Evolutionary conservation across 2,888 invertebrate species (phyloP).

Genomic region (Sarcophaga carnaria): DNA sequence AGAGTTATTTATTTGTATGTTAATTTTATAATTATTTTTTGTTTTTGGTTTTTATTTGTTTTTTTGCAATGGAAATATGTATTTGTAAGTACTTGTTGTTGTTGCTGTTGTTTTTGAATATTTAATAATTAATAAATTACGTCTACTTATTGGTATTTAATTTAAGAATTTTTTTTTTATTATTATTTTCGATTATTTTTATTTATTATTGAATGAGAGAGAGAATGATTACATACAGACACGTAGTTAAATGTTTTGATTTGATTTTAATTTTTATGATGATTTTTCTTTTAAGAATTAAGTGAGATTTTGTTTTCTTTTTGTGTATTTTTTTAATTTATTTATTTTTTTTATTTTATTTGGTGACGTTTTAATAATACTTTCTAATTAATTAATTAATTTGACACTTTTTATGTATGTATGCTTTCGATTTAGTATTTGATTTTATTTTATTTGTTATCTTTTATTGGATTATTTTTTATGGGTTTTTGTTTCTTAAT

Average conservation of each 20-base stretch:
- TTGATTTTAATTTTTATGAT: slow-evolving; percentile 59
- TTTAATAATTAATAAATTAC: too few relatives aligned
- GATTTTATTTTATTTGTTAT: neutral
- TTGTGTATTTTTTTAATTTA: neutral
- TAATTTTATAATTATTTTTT: neutral
- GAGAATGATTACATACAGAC: slow-evolving; percentile 41
- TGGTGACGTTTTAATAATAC: slow-evolving; percentile 67
- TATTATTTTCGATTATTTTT: too few relatives aligned
- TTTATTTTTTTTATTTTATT: slow-evolving; percentile 56
- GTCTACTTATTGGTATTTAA: too few relatives aligned
- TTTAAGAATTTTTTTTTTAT: too few relatives aligned
- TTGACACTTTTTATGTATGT: slow-evolving; percentile 69
- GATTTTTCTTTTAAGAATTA: slow-evolving; percentile 23
- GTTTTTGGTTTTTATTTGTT: neutral
- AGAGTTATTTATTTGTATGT: neutral
- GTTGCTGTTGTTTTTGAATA: neutral
- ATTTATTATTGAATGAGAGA: too few relatives aligned
- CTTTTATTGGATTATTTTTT: slow-evolving; percentile 3
- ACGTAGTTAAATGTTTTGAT: slow-evolving; percentile 55
- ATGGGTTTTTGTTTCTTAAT: slow-evolving; percentile 23
- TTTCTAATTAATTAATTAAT: slow-evolving; percentile 71
- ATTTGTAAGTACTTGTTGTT: neutral
- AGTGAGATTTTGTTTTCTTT: slow-evolving; percentile 20
- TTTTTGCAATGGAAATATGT: slow-evolving; percentile 15
- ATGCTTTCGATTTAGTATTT: slow-evolving; percentile 30